Percentiles rank a stretch among this genome's conserved stretches.
phyloP scores from a whole-genome alignment of 2,888 invertebrate species.

The Chrysomela aeneicollis region DNA sequence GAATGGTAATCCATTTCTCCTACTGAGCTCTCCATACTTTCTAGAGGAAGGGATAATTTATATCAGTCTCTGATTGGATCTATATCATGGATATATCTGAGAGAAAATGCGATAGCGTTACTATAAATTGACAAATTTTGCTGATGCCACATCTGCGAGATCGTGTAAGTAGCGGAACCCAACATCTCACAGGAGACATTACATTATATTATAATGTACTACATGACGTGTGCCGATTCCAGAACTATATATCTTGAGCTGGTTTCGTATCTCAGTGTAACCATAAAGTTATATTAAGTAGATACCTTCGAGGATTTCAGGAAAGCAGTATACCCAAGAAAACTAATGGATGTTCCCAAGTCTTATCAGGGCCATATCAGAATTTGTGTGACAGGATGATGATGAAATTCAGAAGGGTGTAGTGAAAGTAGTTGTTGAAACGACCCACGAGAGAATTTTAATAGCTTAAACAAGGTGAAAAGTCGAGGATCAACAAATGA shows the following conservation, averaged over 20 bases:
- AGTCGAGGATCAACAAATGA: no score
- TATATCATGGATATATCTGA: neutral
- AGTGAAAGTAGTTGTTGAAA: no score
- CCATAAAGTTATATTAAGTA: conserved; percentile 51
- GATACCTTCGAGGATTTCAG: conserved; percentile 5
- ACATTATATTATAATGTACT: conserved; percentile 45
- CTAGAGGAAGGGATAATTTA: no score
- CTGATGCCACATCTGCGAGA: conserved; percentile 16
- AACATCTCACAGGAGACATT: conserved; percentile 44
- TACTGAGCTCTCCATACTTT: no score
- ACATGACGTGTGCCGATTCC: conserved; percentile 47
- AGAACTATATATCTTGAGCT: conserved; percentile 48
- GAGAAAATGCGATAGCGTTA: neutral
- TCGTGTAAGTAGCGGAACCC: conserved; percentile 31
- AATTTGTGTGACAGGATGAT: no score
- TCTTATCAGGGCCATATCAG: neutral
- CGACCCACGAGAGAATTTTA: no score
- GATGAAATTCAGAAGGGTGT: no score
- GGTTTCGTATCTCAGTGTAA: conserved; percentile 44
- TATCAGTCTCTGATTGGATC: no score
- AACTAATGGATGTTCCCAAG: neutral
- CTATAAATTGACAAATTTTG: neutral
- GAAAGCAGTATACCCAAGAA: neutral
- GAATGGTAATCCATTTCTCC: no score
- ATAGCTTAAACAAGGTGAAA: no score